Base-by-base conservation (phyloP, 2,888 invertebrate genomes). In the Aleiodes leptofemur region DNA sequence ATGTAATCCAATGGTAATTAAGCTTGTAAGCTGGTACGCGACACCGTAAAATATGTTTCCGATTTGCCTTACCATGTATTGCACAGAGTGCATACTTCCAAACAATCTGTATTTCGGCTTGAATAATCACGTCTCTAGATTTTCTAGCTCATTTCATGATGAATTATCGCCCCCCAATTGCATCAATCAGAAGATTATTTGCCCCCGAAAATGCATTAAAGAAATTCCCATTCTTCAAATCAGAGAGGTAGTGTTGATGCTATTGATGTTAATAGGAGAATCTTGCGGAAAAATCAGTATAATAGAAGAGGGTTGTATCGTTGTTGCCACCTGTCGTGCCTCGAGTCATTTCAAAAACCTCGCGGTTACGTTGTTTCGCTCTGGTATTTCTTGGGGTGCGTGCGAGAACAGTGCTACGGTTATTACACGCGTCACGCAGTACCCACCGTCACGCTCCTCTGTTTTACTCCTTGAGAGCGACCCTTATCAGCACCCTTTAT, bases 361-460 rank as follows among this genome's bases (percentile, higher is more conserved):
- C 75, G 73, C 75, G 74, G 76, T 77, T 69, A 50, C 8, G 71
- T 29, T 38, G 64, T 13, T 75, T 73, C 69, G 56, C 66, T 51
- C 29, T 75, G 77, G 76, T 79, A 77, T 78, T 80, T 78, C 76
- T 77, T 79, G 61, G 85, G 84, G 85, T 86, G 84, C 86, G 85
- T 86, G 87, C 84, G 82, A 83, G 83, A 81, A 83, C 82, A 79
- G 83, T 82, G 86, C 86, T 85, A 88, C 88, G 88, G 87, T 88
- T 87, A 87, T 88, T 88, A 87, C 86, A 88, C 87, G 88, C 87
- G 86, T 88, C 88, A 87, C 87, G 87, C 86, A 85, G 83, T 79
- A 79, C 79, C 73, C 79, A n/a, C 29, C 81, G 86, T 87, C 88
- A 88, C 87, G 87, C 86, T 86, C 85, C 83, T 69, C 69, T 69